Conservation (phyloP, 2,888 invertebrate genomes). For the Synergus japonicus region DNA sequence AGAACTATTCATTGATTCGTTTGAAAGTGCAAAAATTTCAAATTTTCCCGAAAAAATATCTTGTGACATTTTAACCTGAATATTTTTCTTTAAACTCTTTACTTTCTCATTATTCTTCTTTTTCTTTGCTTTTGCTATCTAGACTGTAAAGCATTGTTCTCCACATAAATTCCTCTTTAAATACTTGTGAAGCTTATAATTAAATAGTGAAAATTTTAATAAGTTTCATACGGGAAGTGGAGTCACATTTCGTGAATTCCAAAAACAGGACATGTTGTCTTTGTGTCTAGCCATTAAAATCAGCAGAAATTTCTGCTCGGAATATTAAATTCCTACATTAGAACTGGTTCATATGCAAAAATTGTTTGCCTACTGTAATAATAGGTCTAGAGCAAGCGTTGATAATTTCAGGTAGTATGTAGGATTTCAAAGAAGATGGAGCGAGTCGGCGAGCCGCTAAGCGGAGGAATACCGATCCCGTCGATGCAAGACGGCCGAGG, state of each 20-base stretch:
- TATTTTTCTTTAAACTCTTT: no score
- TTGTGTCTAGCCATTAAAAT: neutral
- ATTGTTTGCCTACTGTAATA: conserved; percentile 29
- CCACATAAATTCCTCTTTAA: neutral
- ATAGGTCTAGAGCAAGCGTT: conserved; percentile 29
- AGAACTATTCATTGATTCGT: no score
- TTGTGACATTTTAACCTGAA: no score
- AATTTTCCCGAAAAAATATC: no score
- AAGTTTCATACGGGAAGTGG: neutral
- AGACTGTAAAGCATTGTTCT: neutral
- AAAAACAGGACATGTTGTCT: neutral
- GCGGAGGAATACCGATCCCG: conserved; percentile 38
- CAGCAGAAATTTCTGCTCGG: neutral
- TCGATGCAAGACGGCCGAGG: conserved; percentile 48
- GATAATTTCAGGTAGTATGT: conserved; percentile 37
- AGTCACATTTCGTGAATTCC: neutral
- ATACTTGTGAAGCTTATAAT: neutral
- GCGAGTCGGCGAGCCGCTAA: conserved; percentile 9
- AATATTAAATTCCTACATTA: conserved; percentile 21
- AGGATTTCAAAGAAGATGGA: conserved; percentile 32
- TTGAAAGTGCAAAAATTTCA: no score
- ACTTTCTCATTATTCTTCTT: no score
- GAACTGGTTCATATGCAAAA: conserved; percentile 4
- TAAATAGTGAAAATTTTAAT: neutral
- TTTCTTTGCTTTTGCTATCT: neutral